Conservation (phyloP, 2,797 vertebrate species). For the Chaetophractus vellerosus region DNA sequence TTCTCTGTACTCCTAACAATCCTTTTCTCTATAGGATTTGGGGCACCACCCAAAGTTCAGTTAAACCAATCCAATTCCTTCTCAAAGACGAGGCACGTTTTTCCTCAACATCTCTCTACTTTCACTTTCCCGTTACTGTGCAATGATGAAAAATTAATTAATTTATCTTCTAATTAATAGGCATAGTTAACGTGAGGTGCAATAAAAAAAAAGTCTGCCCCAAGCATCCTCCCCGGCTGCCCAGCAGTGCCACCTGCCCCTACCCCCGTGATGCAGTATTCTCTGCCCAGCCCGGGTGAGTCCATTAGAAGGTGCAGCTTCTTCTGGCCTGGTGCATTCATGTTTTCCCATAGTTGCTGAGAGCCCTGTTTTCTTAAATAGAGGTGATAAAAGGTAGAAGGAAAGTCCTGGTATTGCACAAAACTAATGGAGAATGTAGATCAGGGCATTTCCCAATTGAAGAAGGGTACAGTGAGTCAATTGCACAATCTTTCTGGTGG, state of each 20-base stretch:
- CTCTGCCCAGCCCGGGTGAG: background rate
- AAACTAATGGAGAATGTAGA: background rate
- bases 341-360: background rate
- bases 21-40: background rate
- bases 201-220: background rate
- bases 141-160: background rate
- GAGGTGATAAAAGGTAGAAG: background rate
- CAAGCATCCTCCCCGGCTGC: too few relatives aligned
- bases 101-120: background rate
- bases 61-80: background rate
- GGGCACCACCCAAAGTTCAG: background rate
- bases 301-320: accelerated
- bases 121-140: background rate
- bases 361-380: background rate
- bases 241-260: accelerated
- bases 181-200: background rate
- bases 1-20: background rate
- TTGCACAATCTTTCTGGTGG: background rate
- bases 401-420: background rate
- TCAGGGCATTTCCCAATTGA: background rate
- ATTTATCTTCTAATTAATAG: background rate
- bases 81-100: background rate
- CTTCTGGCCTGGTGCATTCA: background rate
- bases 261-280: background rate
- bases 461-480: background rate